A percentile compares a stretch with the other conserved stretches of the same genome.
Conservation (phyloP, 2,797 vertebrate genomes). For the Fratercula arctica region DNA sequence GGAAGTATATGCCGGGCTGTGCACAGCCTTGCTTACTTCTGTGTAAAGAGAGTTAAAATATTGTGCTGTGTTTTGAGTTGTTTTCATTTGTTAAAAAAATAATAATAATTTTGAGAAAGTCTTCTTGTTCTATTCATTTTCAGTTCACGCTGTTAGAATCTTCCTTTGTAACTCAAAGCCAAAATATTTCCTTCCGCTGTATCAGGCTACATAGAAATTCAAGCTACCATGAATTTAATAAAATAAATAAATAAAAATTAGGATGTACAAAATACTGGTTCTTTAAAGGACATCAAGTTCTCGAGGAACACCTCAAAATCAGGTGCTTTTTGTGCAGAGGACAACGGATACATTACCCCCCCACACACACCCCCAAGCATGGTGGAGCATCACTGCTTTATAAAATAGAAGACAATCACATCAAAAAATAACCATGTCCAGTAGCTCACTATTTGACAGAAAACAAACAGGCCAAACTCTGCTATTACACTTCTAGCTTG, state of each 20-base stretch:
- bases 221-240: neutral
- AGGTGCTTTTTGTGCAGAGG: neutral
- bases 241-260: neutral
- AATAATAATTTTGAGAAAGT: neutral
- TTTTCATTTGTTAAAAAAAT: neutral
- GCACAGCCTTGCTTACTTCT: neutral
- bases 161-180: neutral
- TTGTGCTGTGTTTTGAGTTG: neutral
- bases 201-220: neutral
- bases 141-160: neutral
- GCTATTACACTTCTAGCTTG: neutral
- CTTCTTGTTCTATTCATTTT: neutral
- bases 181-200: neutral
- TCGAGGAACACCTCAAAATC: neutral
- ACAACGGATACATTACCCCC: neutral
- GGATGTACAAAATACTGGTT: neutral
- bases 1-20: neutral
- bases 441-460: neutral
- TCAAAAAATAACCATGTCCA: neutral
- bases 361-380: rapidly evolving
- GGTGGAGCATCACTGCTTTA: neutral
- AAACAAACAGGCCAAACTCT: neutral
- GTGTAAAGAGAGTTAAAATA: neutral
- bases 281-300: neutral
- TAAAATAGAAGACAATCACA: neutral